Conservation (phyloP, 2,113 vertebrate species). For the mouse (Mus musculus) region DNA sequence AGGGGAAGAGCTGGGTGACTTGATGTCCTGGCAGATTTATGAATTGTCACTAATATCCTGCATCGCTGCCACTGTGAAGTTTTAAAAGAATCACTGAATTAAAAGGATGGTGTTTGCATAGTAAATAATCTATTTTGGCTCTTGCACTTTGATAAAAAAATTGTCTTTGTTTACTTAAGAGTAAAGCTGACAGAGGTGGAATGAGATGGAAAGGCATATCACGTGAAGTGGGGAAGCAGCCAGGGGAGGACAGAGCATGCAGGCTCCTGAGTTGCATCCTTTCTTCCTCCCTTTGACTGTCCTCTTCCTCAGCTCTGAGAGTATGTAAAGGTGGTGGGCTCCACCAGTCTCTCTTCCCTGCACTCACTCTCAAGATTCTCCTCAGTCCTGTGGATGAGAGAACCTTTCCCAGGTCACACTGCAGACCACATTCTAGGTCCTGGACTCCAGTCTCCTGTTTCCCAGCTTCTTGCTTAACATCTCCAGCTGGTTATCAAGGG, state of each 20-base stretch:
- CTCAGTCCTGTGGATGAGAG: neutral
- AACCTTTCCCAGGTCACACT: neutral
- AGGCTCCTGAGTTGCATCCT: neutral
- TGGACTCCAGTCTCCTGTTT: neutral
- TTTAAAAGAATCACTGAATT: slow-evolving; percentile 41
- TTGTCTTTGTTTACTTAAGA: slow-evolving; percentile 49
- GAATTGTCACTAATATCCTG: neutral
- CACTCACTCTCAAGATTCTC: neutral
- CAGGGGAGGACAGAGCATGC: no score
- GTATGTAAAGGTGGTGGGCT: neutral
- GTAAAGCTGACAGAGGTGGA: slow-evolving; percentile 11
- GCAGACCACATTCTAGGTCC: no score
- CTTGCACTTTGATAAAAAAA: slow-evolving; percentile 51
- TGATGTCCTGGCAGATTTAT: neutral
- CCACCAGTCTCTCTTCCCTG: neutral
- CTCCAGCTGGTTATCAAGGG: neutral
- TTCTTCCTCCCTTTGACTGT: no score
- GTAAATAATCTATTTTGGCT: slow-evolving; percentile 64
- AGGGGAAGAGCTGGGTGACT: neutral
- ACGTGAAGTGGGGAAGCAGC: neutral
- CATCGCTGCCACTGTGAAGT: neutral
- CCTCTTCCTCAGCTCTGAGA: neutral
- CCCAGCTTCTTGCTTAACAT: neutral
- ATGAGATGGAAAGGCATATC: neutral
- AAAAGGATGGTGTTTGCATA: slow-evolving; percentile 62